Conservation (phyloP, 64 coral and sea anemone genomes). For the Dendrophyllia cribrosa region DNA sequence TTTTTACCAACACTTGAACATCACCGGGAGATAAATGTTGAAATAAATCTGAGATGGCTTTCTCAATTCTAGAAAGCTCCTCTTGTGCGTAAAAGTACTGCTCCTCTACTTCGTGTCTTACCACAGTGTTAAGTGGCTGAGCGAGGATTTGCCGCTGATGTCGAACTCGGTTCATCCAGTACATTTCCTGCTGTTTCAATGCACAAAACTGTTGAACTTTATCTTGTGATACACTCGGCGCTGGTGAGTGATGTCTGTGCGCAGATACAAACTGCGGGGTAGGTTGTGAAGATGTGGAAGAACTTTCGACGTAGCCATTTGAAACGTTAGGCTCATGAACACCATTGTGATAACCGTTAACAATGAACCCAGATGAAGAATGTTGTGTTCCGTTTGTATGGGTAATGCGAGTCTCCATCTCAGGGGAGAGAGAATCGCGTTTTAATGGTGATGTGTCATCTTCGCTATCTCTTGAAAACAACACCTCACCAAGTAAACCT, state of each 20-base stretch:
- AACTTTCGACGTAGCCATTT: not conserved
- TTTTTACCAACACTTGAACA: slow-evolving; percentile 28
- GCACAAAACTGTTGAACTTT: slow-evolving; percentile 11
- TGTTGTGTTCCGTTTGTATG: not conserved
- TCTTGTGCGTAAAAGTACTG: slow-evolving; percentile 59
- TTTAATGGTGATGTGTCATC: not conserved
- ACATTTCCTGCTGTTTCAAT: slow-evolving; percentile 47
- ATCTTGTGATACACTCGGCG: not conserved
- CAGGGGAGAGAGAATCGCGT: not conserved
- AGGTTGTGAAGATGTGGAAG: not conserved
- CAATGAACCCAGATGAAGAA: not conserved
- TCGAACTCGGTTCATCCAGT: slow-evolving; percentile 49
- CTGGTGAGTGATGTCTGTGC: not conserved
- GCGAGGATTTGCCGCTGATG: slow-evolving; percentile 38
- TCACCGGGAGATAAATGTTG: slow-evolving; percentile 30
- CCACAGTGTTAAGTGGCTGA: slow-evolving; percentile 28
- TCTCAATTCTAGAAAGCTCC: slow-evolving; percentile 53
- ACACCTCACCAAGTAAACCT: slow-evolving; percentile 65
- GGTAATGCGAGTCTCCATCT: not conserved
- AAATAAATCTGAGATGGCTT: slow-evolving; percentile 45
- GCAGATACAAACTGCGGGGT: not conserved
- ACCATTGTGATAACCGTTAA: not conserved
- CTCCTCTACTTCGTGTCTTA: slow-evolving; percentile 56
- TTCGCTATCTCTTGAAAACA: not conserved
- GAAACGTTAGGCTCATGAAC: not conserved